Evolutionary conservation across 1,140 invertebrate genomes (phyloP), one percentile per base, ranked within the genome.

Genomic region (Sinella curviseta): DNA sequence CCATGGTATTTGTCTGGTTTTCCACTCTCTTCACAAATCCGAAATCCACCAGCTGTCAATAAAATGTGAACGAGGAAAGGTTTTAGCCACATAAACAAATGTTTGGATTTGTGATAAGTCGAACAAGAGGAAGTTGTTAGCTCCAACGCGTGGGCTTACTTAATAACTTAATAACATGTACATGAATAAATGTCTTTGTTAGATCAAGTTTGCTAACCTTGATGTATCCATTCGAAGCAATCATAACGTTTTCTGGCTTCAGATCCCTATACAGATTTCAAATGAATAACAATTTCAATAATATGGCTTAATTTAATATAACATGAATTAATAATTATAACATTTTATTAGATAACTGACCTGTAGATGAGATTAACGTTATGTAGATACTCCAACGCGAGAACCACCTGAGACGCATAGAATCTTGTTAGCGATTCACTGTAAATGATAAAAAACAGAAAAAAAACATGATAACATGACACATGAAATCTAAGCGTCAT

Each of bases 231-330:
- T 89, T 90, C 81, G 88, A 88, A 85, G 97, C 94, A 76, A 99
- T 92, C 77, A 99, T 89, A 82, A 99, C 93, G 88, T 99, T 99
- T 89, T 99, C 97, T 1, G 97, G 97, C 87, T 99, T 99, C 73
- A 99, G 88, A 89, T 98, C 96, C 70, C 96, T n/a, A n/a, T n/a
- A n/a, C n/a, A n/a, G 90, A n/a, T n/a, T n/a, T n/a, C n/a, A n/a
- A n/a, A n/a, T n/a, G n/a, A n/a, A n/a, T n/a, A n/a, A n/a, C n/a
- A n/a, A n/a, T n/a, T n/a, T n/a, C n/a, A n/a, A n/a, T n/a, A n/a
- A n/a, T n/a, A n/a, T n/a, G n/a, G n/a, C n/a, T n/a, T n/a, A n/a
- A n/a, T n/a, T n/a, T n/a, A n/a, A n/a, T n/a, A n/a, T n/a, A n/a
- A n/a, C n/a, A n/a, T n/a, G n/a, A n/a, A n/a, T n/a, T n/a, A n/a